Evolutionary conservation across 2,888 invertebrate genomes (phyloP), one percentile per base, ranked within the genome.

Genomic region (Phaonia tiefii): DNA sequence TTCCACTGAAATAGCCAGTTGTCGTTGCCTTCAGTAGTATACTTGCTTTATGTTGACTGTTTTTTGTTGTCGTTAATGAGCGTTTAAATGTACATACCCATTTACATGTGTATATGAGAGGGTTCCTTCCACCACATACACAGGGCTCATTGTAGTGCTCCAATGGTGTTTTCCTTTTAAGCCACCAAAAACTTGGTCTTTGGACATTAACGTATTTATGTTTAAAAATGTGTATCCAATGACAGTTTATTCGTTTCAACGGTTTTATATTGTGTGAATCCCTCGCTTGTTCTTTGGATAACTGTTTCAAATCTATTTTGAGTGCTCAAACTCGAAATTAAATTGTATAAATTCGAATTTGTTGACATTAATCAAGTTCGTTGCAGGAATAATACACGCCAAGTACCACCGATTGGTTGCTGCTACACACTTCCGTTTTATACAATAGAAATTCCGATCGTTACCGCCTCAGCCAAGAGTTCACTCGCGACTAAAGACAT

Each of bases 401-500:
- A 49, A 20, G 2, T 1, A 20, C 49, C 20, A 37, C 10, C 31
- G 26, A 66, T n/a, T 25, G 8, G 20, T 5, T 8, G 37, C 42
- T 42, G 10, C 3, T 26, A 17, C 49, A 31, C 31, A 54, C 20
- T 13, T 42, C 13, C 25, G 17, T 49, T 63, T 58, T 42, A 46
- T 15, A 49, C 31, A 46, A 17, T n/a, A 71, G 44, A 0, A 44
- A 49, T 60, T 42, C 73, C 73, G 49, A 78, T 67, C 65, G 20
- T 75, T 25, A 78, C 81, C 72, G 71, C 72, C 63, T 56, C 69
- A 72, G 75, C 72, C 78, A 81, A 78, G 67, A 60, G 81, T 65
- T 81, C 78, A 75, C 56, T 58, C 63, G 69, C 67, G 49, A 81
- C 81, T 81, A 74, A 81, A 67, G 72, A 73, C 63, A 74, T 79